These are phyloP conservation scores for Noctua comes DNA, from an alignment of 2,888 invertebrate genomes.

Conservation along the genomic window DNA sequence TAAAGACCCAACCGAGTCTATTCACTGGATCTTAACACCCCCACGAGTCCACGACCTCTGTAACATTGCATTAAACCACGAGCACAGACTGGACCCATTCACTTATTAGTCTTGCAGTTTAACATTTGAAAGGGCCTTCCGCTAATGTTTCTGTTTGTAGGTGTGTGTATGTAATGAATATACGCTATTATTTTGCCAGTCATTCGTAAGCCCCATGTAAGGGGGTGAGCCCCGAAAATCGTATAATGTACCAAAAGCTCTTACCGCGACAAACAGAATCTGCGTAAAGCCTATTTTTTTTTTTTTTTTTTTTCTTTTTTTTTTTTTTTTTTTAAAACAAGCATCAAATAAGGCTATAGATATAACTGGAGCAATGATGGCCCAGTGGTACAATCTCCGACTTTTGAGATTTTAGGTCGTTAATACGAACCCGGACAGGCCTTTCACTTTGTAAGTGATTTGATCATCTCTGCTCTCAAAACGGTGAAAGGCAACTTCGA, in stretches of 20 bases:
- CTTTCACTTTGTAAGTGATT: background rate
- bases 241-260: background rate
- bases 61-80: background rate
- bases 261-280: background rate
- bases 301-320: no score
- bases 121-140: background rate
- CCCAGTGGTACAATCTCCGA: background rate
- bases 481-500: background rate
- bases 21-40: background rate
- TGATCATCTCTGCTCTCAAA: background rate
- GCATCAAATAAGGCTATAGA: slow-evolving; percentile 7
- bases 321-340: no score
- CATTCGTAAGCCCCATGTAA: background rate
- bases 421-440: background rate
- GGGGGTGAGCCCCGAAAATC: background rate
- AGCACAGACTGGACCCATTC: background rate
- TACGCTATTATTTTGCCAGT: background rate
- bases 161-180: background rate
- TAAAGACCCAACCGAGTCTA: no score
- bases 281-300: no score
- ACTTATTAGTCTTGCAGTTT: slow-evolving; percentile 1
- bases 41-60: background rate
- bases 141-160: background rate
- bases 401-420: background rate
- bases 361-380: background rate